phyloP scores from a whole-genome alignment of 2,888 invertebrate genomes.

The Clepsis dumicolana region DNA sequence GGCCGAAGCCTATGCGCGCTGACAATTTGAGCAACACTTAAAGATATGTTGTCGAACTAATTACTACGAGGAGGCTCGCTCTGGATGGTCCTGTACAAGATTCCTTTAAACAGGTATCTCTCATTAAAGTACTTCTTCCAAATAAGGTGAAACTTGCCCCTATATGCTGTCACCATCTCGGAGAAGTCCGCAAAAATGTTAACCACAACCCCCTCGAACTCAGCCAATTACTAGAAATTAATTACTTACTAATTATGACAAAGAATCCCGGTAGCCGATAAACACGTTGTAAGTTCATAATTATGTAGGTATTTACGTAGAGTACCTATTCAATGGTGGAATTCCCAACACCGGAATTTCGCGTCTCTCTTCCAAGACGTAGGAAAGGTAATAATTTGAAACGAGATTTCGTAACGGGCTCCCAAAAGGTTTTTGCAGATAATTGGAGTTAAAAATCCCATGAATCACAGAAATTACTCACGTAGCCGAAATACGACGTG shows the following conservation, averaged over 20 bases:
- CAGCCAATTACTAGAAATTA: neutral
- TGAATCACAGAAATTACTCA: slow-evolving; percentile 14
- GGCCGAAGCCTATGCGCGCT: too few relatives aligned
- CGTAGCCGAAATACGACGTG: neutral
- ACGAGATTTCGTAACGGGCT: slow-evolving; percentile 17
- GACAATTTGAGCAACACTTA: too few relatives aligned
- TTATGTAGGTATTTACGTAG: neutral
- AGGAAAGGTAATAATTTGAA: neutral
- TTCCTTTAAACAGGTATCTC: too few relatives aligned
- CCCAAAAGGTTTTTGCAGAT: slow-evolving; percentile 10
- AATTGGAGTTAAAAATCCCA: slow-evolving; percentile 21
- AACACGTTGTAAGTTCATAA: neutral
- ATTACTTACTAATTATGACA: neutral
- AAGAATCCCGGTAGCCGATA: neutral
- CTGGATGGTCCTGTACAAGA: too few relatives aligned
- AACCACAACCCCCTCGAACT: too few relatives aligned
- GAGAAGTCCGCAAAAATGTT: too few relatives aligned
- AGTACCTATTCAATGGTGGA: neutral
- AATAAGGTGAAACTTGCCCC: too few relatives aligned
- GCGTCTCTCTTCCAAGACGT: neutral
- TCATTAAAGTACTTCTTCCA: too few relatives aligned
- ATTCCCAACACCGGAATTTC: slow-evolving; percentile 18
- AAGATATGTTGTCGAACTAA: too few relatives aligned
- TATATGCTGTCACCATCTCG: too few relatives aligned
- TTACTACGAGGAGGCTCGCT: too few relatives aligned